Evolutionary conservation across 2,113 vertebrate species (phyloP).

Genomic region (Myxocyprinus asiaticus): DNA sequence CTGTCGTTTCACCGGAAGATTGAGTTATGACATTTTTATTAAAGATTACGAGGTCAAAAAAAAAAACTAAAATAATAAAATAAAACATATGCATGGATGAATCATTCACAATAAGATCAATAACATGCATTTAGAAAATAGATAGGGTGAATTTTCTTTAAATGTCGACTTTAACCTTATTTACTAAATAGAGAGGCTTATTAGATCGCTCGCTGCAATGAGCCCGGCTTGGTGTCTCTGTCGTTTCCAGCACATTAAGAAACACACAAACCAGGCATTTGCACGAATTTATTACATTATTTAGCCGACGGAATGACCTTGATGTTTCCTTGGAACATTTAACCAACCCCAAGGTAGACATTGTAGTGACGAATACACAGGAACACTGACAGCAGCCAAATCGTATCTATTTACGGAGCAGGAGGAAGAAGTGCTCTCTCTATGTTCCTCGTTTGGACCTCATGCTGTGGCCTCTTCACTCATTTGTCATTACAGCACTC

Average conservation of each 20-base stretch:
- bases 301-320: constrained; percentile 74
- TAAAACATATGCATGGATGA: too few species aligned
- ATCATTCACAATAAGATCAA: too few species aligned
- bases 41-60: too few species aligned
- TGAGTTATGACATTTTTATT: too few species aligned
- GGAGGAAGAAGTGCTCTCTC: constrained; percentile 59
- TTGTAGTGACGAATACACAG: constrained; percentile 77
- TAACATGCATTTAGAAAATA: too few species aligned
- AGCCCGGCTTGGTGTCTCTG: constrained; percentile 47
- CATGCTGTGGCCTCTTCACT: constrained; percentile 67
- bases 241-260: constrained; percentile 62
- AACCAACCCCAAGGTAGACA: constrained; percentile 80
- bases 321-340: constrained; percentile 80
- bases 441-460: constrained; percentile 58
- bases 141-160: too few species aligned
- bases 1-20: too few species aligned
- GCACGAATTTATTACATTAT: constrained; percentile 73
- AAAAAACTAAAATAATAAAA: too few species aligned
- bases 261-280: constrained; percentile 67
- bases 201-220: constrained; percentile 45
- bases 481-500: constrained; percentile 53
- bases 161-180: constrained; percentile 47
- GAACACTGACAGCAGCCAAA: constrained; percentile 64
- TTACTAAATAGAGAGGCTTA: constrained; percentile 50
- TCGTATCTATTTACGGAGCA: constrained; percentile 78